phyloP scores from a whole-genome alignment of 2,113 vertebrate species.

The Ginglymostoma cirratum region DNA sequence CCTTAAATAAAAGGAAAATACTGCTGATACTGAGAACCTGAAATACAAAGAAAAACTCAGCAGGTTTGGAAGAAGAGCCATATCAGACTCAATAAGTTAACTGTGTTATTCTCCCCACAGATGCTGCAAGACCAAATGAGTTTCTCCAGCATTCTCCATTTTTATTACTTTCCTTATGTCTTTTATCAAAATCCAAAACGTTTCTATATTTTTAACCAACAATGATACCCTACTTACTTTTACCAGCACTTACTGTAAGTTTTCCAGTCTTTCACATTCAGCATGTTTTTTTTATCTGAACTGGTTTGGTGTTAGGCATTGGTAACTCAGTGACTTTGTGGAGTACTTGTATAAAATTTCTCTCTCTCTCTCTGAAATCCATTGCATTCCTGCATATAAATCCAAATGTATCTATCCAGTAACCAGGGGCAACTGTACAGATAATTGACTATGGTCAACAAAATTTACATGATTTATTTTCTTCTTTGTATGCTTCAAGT shows the following conservation, averaged over 20 bases:
- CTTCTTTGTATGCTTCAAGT: neutral
- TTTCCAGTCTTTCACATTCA: neutral
- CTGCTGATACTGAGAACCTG: no score
- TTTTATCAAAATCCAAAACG: no score
- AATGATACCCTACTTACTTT: neutral
- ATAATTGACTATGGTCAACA: neutral
- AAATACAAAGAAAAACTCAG: no score
- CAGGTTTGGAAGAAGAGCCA: no score
- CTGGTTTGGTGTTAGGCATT: neutral
- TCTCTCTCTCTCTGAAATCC: neutral
- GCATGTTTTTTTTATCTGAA: neutral
- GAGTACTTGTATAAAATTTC: neutral
- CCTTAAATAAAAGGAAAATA: no score
- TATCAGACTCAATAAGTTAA: no score
- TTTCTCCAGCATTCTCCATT: no score
- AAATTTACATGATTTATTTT: neutral
- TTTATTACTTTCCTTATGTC: neutral
- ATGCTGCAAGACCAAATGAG: no score
- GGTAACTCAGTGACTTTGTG: neutral
- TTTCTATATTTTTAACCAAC: neutral
- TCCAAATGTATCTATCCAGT: neutral
- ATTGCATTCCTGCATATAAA: neutral
- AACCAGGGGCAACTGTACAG: neutral
- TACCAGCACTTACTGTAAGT: neutral
- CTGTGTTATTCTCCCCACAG: no score